A percentile compares a stretch with the other conserved stretches of the same genome.
phyloP scores from a whole-genome alignment of 2,113 vertebrate genomes.

The Poecile atricapillus region DNA sequence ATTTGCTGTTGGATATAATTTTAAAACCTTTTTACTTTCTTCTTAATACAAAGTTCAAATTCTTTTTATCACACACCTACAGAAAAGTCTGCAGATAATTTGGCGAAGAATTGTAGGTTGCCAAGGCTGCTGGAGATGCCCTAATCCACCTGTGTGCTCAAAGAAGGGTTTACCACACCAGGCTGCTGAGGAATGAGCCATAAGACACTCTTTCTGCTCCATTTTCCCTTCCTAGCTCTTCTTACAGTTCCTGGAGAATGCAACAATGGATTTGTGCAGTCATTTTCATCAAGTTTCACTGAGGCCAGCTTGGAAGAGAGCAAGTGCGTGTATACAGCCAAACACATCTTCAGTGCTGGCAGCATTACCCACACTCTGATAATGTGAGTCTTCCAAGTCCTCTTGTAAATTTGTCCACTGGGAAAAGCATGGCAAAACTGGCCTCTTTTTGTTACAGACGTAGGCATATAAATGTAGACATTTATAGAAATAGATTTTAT shows the following conservation, averaged over 20 bases:
- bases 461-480: background rate
- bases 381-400: background rate
- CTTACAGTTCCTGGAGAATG: background rate
- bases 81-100: background rate
- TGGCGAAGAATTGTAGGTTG: background rate
- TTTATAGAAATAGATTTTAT: background rate
- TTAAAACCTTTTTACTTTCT: background rate
- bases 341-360: background rate
- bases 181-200: background rate
- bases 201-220: background rate
- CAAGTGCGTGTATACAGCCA: accelerated
- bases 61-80: background rate
- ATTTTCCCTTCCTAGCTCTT: background rate
- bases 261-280: background rate
- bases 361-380: background rate
- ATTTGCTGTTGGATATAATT: background rate
- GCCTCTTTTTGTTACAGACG: background rate
- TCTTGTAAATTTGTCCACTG: background rate
- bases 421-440: background rate
- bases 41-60: background rate
- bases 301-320: background rate
- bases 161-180: background rate
- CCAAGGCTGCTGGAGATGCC: background rate
- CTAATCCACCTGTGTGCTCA: background rate
- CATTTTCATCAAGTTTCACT: background rate